Percentiles rank a stretch among this genome's conserved stretches.
These are phyloP conservation scores for Mandrillus leucophaeus DNA, from an alignment of 2,113 vertebrate genomes.

Conservation along the genomic window DNA sequence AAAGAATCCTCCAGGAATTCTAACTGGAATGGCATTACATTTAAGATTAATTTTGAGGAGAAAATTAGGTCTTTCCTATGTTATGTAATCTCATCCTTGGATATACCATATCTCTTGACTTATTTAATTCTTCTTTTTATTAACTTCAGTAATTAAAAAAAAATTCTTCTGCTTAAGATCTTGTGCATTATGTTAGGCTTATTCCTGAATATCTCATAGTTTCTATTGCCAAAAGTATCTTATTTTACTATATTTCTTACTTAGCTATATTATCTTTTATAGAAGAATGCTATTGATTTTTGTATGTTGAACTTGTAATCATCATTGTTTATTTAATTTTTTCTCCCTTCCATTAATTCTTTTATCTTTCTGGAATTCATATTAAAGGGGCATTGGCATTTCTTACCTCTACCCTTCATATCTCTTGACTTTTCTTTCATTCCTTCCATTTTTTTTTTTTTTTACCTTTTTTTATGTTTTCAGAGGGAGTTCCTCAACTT, in stretches of 20 bases:
- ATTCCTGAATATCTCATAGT: background rate
- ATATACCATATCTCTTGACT: background rate
- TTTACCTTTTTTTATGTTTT: background rate
- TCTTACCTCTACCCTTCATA: background rate
- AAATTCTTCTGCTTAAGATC: background rate
- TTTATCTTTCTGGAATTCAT: background rate
- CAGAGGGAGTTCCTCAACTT: background rate
- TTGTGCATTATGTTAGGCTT: background rate
- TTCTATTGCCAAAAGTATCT: background rate
- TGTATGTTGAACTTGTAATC: background rate
- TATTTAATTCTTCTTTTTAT: background rate
- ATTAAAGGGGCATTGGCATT: background rate
- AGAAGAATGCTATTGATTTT: background rate
- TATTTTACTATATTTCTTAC: conserved; percentile 13
- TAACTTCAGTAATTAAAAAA: background rate
- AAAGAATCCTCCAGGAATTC: background rate
- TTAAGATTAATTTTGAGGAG: conserved; percentile 7
- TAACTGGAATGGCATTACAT: background rate
- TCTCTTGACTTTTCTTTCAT: background rate
- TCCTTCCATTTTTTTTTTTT: background rate
- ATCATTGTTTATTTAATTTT: background rate
- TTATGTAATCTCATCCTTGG: background rate
- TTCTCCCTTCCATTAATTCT: background rate
- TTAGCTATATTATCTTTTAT: background rate
- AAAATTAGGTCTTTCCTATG: background rate